These are phyloP conservation scores for Leptinotarsa peninsularis DNA, from an alignment of 2,888 invertebrate genomes.

Conservation along the genomic window DNA sequence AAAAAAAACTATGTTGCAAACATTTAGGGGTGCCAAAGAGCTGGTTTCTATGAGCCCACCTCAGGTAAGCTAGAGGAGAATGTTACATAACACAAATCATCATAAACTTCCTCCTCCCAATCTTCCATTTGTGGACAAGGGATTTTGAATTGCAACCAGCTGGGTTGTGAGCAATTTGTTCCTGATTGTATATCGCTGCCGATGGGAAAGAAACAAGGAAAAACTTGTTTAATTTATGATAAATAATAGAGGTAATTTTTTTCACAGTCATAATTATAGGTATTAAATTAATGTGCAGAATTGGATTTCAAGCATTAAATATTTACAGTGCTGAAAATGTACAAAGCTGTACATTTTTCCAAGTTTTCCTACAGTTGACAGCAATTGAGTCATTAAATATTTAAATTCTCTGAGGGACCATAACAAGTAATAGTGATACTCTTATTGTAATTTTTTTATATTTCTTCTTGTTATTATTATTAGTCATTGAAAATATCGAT, in stretches of 20 bases:
- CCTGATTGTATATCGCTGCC: conserved; percentile 43
- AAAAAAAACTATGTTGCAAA: conserved; percentile 15
- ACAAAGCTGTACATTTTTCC: no score
- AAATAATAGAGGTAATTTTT: conserved; percentile 18
- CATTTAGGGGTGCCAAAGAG: conserved; percentile 11
- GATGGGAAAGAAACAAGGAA: conserved; percentile 27
- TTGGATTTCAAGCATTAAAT: no score
- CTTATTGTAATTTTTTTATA: background rate
- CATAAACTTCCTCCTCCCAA: conserved; percentile 86
- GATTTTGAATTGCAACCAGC: conserved; percentile 78
- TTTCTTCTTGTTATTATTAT: background rate
- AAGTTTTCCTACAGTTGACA: no score
- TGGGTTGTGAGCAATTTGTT: conserved; percentile 64
- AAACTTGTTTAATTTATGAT: background rate
- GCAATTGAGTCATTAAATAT: no score
- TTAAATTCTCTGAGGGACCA: no score
- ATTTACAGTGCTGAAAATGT: no score
- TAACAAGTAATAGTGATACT: no score
- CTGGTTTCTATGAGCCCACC: conserved; percentile 66
- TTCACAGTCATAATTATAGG: background rate
- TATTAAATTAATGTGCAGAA: background rate
- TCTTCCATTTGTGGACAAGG: conserved; percentile 72
- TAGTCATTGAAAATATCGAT: conserved; percentile 41
- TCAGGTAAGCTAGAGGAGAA: conserved; percentile 77
- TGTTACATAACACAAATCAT: conserved; percentile 89